phyloP scores from a whole-genome alignment of 2,888 invertebrate species.

The Cremastinae sp. region DNA sequence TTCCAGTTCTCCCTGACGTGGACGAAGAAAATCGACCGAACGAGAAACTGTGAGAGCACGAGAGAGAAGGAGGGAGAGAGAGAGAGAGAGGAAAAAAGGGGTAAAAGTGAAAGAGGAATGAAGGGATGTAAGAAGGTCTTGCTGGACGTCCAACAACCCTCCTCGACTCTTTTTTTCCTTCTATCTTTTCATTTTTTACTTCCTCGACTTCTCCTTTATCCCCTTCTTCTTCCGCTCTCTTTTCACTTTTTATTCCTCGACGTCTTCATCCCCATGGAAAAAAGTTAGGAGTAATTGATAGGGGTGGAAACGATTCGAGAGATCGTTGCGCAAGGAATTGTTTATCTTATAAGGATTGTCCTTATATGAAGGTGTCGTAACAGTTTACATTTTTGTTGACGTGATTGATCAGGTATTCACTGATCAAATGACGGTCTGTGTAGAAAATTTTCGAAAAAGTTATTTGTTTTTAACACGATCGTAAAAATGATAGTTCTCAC shows the following conservation, averaged over 20 bases:
- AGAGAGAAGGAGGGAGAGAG: conserved; percentile 24
- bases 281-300: conserved; percentile 73
- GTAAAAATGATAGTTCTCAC: no score
- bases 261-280: conserved; percentile 26
- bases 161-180: background rate
- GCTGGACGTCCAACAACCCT: conserved; percentile 47
- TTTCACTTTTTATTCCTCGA: conserved; percentile 9
- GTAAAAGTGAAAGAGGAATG: conserved; percentile 34
- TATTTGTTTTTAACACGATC: no score
- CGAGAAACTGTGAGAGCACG: conserved; percentile 51
- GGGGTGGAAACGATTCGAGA: conserved; percentile 61
- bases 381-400: background rate
- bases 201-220: conserved; percentile 4
- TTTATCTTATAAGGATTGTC: conserved; percentile 74
- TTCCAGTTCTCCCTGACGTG: conserved; percentile 14
- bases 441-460: no score
- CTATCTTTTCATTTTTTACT: conserved; percentile 19
- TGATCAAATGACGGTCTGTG: no score
- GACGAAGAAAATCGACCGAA: conserved; percentile 38
- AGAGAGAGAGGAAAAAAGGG: conserved; percentile 14
- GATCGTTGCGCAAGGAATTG: conserved; percentile 65
- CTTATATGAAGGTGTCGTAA: conserved; percentile 68
- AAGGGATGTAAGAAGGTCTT: conserved; percentile 44
- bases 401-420: no score
- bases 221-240: background rate